Conservation (phyloP, 2,797 vertebrate genomes). For the Coregonus ussuriensis region DNA sequence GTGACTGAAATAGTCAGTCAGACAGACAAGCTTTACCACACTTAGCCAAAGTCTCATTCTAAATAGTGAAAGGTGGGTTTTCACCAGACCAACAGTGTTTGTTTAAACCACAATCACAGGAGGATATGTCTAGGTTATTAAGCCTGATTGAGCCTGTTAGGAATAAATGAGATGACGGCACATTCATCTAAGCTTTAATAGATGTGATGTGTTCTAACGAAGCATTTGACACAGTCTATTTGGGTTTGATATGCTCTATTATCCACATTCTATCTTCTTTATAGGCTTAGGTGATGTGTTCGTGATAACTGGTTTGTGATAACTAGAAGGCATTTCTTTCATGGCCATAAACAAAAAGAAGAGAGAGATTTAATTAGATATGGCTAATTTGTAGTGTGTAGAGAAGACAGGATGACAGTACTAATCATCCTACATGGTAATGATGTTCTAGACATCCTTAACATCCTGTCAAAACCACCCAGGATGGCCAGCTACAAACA, state of each 20-base stretch:
- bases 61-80: not conserved
- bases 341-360: not conserved
- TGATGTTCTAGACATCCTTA: not conserved
- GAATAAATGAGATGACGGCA: constrained; percentile 15
- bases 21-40: not conserved
- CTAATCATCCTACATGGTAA: not conserved
- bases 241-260: constrained; percentile 1
- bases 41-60: constrained; percentile 1
- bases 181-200: constrained; percentile 21
- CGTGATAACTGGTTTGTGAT: not conserved
- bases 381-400: not conserved
- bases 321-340: not conserved
- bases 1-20: not conserved
- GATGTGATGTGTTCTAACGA: constrained; percentile 24
- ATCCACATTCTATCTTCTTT: constrained; percentile 7
- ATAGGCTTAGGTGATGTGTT: not conserved
- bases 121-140: constrained; percentile 20
- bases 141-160: constrained; percentile 11
- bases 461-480: too few relatives aligned
- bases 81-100: not conserved
- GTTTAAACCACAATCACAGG: not conserved
- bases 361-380: not conserved
- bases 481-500: too few relatives aligned
- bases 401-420: not conserved
- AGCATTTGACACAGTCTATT: constrained; percentile 15